Conservation (phyloP, 2,888 invertebrate species). For the Cecidostiba fungosa region DNA sequence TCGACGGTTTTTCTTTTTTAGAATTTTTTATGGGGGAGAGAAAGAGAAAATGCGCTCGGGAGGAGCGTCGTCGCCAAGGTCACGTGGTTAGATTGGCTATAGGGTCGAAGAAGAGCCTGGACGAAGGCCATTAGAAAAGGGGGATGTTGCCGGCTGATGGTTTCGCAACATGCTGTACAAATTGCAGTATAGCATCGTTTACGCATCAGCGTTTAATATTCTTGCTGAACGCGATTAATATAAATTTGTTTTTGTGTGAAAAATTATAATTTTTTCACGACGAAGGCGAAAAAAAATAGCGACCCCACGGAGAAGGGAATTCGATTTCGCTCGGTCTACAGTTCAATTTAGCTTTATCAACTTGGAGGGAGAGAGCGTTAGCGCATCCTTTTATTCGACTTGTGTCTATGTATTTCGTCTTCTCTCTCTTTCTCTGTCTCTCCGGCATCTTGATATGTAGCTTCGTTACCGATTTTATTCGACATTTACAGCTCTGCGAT, state of each 20-base stretch:
- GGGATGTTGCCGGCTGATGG: conserved; percentile 37
- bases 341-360: conserved; percentile 46
- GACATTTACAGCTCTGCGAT: not conserved
- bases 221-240: not conserved
- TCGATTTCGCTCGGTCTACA: conserved; percentile 44
- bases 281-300: not conserved
- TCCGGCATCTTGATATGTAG: conserved; percentile 2
- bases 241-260: not conserved
- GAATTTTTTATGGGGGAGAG: not conserved
- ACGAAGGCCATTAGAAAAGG: conserved; percentile 40
- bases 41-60: conserved; percentile 19
- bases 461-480: conserved; percentile 17
- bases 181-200: conserved; percentile 54
- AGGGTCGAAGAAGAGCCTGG: conserved; percentile 23
- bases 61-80: conserved; percentile 7
- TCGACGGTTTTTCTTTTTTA: not conserved
- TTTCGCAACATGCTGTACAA: conserved; percentile 57
- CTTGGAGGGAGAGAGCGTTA: not conserved
- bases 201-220: conserved; percentile 55
- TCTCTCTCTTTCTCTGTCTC: conserved; percentile 11
- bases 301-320: conserved; percentile 11
- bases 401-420: conserved; percentile 22
- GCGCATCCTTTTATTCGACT: conserved; percentile 37
- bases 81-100: conserved; percentile 29
- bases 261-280: not conserved